Percentiles rank a stretch among this genome's conserved stretches.
Evolutionary conservation across 2,113 vertebrate species (phyloP).

Genomic region (Gobiocypris rarus): DNA sequence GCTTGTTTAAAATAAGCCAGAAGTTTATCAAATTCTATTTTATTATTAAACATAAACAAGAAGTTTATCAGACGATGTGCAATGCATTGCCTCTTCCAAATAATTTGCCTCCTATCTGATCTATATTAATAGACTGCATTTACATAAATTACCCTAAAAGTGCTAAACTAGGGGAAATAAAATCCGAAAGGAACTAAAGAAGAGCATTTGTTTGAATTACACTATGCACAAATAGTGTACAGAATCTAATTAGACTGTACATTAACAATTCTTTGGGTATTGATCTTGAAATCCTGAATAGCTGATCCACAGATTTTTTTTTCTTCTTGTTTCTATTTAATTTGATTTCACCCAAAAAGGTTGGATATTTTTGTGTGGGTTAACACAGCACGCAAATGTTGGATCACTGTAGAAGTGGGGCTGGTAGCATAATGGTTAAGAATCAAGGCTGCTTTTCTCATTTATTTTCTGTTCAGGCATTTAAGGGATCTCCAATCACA

Average conservation of each 20-base stretch:
- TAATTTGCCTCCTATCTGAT: conserved; percentile 21
- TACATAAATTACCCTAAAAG: conserved; percentile 38
- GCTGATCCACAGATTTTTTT: conserved; percentile 22
- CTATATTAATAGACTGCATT: conserved; percentile 36
- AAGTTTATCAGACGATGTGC: not conserved
- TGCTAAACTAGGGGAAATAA: conserved; percentile 21
- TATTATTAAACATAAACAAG: not conserved
- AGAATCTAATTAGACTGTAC: not conserved
- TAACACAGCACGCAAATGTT: not conserved
- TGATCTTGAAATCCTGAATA: conserved; percentile 7
- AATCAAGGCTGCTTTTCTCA: not conserved
- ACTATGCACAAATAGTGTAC: not conserved
- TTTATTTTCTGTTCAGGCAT: not conserved
- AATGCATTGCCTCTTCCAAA: not conserved
- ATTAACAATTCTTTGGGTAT: conserved; percentile 10
- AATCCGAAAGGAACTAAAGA: not conserved
- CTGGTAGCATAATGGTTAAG: not conserved
- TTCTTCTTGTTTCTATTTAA: not conserved
- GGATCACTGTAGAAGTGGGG: not conserved
- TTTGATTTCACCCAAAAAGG: not conserved
- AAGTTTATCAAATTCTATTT: not conserved
- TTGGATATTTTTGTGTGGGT: not conserved
- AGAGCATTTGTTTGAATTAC: conserved; percentile 23
- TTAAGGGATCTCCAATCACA: no score
- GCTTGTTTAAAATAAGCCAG: not conserved